phyloP scores from a whole-genome alignment of 92 coral and sea anemone genomes.

The Epizoanthus rinbou region DNA sequence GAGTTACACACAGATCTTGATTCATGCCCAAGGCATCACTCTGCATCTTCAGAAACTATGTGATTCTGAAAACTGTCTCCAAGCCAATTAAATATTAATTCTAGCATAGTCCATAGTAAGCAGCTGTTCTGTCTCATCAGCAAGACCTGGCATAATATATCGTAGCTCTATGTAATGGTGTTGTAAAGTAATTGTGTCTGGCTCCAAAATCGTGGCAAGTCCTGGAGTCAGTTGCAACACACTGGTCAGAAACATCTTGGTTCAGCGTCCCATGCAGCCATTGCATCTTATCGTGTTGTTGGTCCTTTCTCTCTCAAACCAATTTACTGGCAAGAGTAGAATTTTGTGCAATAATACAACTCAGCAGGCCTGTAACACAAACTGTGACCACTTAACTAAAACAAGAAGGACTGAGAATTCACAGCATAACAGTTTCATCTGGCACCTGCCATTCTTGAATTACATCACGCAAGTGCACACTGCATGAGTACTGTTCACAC shows the following conservation, averaged over 20 bases:
- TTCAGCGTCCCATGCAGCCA: background rate
- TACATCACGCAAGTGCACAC: no score
- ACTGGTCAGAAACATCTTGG: background rate
- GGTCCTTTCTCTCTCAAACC: background rate
- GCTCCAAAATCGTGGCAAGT: constrained; percentile 10
- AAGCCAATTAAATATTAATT: no score
- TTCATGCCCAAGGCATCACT: no score
- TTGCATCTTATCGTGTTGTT: background rate
- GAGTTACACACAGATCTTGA: background rate
- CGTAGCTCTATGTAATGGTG: background rate
- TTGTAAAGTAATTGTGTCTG: background rate
- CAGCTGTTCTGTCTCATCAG: background rate
- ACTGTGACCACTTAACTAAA: background rate
- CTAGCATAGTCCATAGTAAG: no score
- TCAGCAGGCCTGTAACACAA: background rate
- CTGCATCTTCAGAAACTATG: no score
- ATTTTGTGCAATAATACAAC: background rate
- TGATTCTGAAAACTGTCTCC: no score
- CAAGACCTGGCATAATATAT: background rate
- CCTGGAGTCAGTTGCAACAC: constrained; percentile 17
- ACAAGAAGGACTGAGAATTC: background rate
- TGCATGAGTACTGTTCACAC: no score
- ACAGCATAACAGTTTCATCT: no score
- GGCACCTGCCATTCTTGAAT: no score
- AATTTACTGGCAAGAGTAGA: background rate